Base-by-base conservation (phyloP, 2,888 invertebrate species). In the Stratiomys singularior region DNA sequence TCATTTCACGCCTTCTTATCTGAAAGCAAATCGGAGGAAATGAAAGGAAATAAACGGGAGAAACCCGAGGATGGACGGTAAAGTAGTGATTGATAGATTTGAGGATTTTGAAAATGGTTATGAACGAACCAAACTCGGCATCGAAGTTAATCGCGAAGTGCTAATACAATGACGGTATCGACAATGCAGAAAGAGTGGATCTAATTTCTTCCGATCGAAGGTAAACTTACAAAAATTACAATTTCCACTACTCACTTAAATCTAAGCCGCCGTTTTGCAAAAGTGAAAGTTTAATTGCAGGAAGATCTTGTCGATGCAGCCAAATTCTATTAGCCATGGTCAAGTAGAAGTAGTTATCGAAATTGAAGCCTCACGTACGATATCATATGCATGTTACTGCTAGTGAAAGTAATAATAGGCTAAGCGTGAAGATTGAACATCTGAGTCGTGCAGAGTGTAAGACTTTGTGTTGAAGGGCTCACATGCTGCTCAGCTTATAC, bases 231-330 rank as follows among this genome's bases (percentile, higher is more conserved):
- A 37, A 47, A 25, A 46, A 37, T 46, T 11, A 67, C 21, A n/a
- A 44, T 18, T 18, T 46, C 52, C 52, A 72, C 18, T 72, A n/a
- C 18, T 28, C 72, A 72, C 11, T 72, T 72, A 25, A 28, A 37
- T 37, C 18, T 30, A 56, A 15, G 27, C 9, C 28, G 30, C 72
- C 28, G 52, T 72, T 5, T 37, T 37, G 9, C 3, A 56, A 72
- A 30, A 72, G 72, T 72, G 72, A 72, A 72, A 72, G 72, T 72
- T 69, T 44, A 72, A 72, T 56, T 72, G 56, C 72, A 23, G 52
- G 28, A 56, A 58, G 7, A 71, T 52, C 37, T 37, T 37, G 37
- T 37, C 37, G n/a, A 56, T 30, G 56, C 28, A 21, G 30, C n/a
- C 28, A 72, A 56, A 21, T 21, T 18, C 15, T 30, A 58, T 72